Evolutionary conservation across 2,888 invertebrate genomes (phyloP).

Genomic region (Beris chalybata): DNA sequence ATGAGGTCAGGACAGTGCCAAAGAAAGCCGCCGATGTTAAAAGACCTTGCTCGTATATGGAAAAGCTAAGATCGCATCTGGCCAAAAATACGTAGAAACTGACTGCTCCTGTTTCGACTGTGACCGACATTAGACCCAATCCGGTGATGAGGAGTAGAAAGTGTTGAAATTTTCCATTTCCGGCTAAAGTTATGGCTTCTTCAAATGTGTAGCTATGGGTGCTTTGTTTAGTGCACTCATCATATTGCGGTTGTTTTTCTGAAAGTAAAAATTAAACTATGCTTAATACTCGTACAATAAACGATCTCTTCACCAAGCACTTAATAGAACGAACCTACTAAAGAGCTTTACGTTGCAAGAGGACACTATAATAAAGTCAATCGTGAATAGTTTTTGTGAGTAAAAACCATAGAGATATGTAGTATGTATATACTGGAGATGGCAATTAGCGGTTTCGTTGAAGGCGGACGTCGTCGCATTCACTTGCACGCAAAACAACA

Average conservation of each 20-base stretch:
- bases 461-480: no score
- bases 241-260: constrained; percentile 12
- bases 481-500: no score
- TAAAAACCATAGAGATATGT: no score
- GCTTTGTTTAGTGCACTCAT: no score
- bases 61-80: constrained; percentile 15
- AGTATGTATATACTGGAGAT: no score
- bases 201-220: constrained; percentile 19
- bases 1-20: constrained; percentile 19
- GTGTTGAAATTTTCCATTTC: constrained; percentile 22
- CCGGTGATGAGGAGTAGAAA: constrained; percentile 9
- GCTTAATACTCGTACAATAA: no score
- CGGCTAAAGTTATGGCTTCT: constrained; percentile 8
- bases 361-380: no score
- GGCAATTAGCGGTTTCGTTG: no score
- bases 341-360: no score
- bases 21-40: constrained; percentile 18
- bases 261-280: neutral
- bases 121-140: constrained; percentile 16
- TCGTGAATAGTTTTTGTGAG: no score
- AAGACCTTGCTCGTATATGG: constrained; percentile 15
- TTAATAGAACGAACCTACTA: no score
- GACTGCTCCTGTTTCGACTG: constrained; percentile 16
- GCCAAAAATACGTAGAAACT: constrained; percentile 18
- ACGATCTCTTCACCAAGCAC: no score